These are phyloP conservation scores for Metacarcinus magister DNA, from an alignment of 2,888 invertebrate species.

Conservation along the genomic window DNA sequence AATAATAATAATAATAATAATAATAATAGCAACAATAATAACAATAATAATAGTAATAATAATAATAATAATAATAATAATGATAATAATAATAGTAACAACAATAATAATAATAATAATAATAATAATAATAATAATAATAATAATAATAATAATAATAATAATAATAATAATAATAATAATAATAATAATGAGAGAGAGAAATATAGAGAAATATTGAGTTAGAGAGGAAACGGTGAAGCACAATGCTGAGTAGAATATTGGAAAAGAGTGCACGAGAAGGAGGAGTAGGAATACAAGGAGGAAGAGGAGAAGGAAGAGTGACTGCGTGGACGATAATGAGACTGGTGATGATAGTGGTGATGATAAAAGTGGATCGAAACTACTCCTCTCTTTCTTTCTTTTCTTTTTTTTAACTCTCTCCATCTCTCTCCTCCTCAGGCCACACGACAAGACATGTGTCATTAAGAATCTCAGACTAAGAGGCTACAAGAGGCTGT, in stretches of 20 bases:
- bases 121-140: background rate
- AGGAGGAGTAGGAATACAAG: background rate
- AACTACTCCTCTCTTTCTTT: constrained; percentile 1
- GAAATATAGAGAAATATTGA: background rate
- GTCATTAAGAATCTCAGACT: background rate
- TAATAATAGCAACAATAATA: too few relatives aligned
- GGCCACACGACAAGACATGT: background rate
- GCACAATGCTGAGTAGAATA: background rate
- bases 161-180: too few relatives aligned
- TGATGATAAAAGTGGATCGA: background rate
- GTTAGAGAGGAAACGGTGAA: background rate
- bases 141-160: too few relatives aligned
- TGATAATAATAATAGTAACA: too few relatives aligned
- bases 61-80: too few relatives aligned
- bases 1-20: too few relatives aligned
- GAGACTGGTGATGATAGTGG: background rate
- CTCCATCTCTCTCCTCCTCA: background rate
- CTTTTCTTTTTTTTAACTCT: background rate
- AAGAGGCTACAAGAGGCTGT: background rate
- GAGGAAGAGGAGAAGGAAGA: background rate
- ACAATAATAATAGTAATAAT: too few relatives aligned
- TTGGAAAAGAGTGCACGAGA: background rate
- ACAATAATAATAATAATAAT: background rate
- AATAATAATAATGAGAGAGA: background rate
- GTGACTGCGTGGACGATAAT: background rate